phyloP scores from a whole-genome alignment of 2,113 vertebrate species.

The Sinocyclocheilus maitianheensis region DNA sequence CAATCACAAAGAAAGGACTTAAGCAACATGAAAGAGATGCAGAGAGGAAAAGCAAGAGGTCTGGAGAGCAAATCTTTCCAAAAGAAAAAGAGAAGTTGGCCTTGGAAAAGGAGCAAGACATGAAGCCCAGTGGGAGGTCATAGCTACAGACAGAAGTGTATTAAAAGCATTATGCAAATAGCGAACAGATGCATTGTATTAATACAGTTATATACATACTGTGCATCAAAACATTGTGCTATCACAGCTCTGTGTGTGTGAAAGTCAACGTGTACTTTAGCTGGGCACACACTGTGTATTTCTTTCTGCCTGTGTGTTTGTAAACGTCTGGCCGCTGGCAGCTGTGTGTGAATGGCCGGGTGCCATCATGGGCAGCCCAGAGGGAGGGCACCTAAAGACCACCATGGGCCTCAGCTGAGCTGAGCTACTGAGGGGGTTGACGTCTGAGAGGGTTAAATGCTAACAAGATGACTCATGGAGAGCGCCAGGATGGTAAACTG shows the following conservation, averaged over 20 bases:
- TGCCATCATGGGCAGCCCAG: slow-evolving; percentile 10
- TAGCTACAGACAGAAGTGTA: background rate
- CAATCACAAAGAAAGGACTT: slow-evolving; percentile 33
- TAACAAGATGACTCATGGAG: slow-evolving; percentile 47
- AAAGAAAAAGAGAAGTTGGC: slow-evolving; percentile 12
- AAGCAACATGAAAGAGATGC: slow-evolving; percentile 1
- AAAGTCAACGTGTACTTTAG: slow-evolving; percentile 19
- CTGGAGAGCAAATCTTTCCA: slow-evolving; percentile 1
- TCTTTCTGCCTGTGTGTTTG: slow-evolving; percentile 14
- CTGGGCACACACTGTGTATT: background rate
- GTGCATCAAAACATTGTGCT: background rate
- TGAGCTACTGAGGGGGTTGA: background rate
- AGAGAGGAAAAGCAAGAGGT: background rate
- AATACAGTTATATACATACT: background rate
- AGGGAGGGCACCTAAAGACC: slow-evolving; percentile 24
- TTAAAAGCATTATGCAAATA: background rate
- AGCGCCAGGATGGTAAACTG: background rate
- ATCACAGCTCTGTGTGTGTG: background rate
- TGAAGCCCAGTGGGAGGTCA: background rate
- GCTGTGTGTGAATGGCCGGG: slow-evolving; percentile 34
- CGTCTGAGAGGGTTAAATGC: slow-evolving; percentile 40
- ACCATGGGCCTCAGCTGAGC: slow-evolving; percentile 25
- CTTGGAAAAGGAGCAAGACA: slow-evolving; percentile 2
- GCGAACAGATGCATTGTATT: background rate
- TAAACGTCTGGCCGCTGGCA: slow-evolving; percentile 43